These are phyloP conservation scores for Microhierax caerulescens DNA, from an alignment of 2,797 vertebrate species.

Conservation along the genomic window DNA sequence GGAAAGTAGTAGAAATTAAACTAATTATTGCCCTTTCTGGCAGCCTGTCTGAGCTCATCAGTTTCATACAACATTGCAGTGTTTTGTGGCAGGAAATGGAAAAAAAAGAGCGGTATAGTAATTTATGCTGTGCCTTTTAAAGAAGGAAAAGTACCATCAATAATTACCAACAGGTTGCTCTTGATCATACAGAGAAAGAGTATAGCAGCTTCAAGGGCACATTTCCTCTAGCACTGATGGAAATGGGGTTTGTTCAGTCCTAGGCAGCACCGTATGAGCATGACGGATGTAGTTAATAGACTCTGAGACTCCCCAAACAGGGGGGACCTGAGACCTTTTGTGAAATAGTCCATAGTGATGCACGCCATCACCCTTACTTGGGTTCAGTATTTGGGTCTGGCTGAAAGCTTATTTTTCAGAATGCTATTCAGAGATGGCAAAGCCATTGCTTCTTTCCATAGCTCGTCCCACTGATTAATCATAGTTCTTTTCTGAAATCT, in stretches of 20 bases:
- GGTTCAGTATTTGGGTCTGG: neutral
- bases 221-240: neutral
- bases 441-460: neutral
- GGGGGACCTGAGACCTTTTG: neutral
- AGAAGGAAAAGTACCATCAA: neutral
- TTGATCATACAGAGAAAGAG: neutral
- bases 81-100: neutral
- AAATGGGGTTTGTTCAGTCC: neutral
- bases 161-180: neutral
- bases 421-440: neutral
- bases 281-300: neutral
- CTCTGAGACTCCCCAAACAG: neutral
- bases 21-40: neutral
- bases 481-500: neutral
- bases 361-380: neutral
- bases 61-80: neutral
- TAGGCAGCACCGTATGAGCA: neutral
- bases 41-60: neutral
- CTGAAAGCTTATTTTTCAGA: neutral
- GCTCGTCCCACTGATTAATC: neutral
- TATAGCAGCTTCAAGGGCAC: neutral
- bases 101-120: neutral
- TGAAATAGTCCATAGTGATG: neutral
- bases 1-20: neutral
- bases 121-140: neutral